A percentile compares a stretch with the other conserved stretches of the same genome.
Evolutionary conservation across 2,113 vertebrate genomes (phyloP).

Genomic region (Pleuronectes platessa): DNA sequence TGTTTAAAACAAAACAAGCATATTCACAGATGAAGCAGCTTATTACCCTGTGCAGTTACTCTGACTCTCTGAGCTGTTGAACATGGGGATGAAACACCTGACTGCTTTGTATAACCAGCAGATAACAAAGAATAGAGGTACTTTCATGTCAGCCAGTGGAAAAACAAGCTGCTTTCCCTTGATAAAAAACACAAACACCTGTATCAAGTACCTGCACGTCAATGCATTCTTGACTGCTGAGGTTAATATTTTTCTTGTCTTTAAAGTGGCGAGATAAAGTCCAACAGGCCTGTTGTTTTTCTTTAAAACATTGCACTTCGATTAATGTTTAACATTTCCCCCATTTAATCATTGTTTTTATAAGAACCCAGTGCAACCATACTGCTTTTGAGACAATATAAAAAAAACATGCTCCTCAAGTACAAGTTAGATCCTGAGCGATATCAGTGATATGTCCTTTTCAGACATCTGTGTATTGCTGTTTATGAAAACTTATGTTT

Average conservation of each 20-base stretch:
- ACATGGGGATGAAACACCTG: slow-evolving; percentile 51
- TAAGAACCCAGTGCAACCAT: background rate
- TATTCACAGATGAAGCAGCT: slow-evolving; percentile 37
- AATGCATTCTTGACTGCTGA: background rate
- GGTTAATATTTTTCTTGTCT: slow-evolving; percentile 62
- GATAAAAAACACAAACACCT: slow-evolving; percentile 25
- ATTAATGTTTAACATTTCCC: slow-evolving; percentile 58
- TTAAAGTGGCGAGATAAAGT: slow-evolving; percentile 57
- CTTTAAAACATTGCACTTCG: background rate
- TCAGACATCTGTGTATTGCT: too few species aligned
- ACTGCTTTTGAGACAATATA: background rate
- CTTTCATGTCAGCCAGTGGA: slow-evolving; percentile 35
- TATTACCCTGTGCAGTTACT: slow-evolving; percentile 22
- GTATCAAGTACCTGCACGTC: background rate
- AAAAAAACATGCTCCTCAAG: background rate
- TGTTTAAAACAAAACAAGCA: slow-evolving; percentile 37
- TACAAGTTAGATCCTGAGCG: too few species aligned
- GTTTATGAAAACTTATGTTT: too few species aligned
- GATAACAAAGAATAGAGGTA: slow-evolving; percentile 23
- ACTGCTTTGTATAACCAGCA: background rate
- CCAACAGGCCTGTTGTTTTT: slow-evolving; percentile 35
- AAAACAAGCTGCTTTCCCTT: slow-evolving; percentile 19
- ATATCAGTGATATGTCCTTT: too few species aligned
- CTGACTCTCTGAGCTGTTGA: slow-evolving; percentile 21
- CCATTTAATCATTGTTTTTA: background rate